Percentiles rank a stretch among this genome's conserved stretches.
phyloP scores from a whole-genome alignment of 1,140 invertebrate genomes.

The Drosophila ercepeae region DNA sequence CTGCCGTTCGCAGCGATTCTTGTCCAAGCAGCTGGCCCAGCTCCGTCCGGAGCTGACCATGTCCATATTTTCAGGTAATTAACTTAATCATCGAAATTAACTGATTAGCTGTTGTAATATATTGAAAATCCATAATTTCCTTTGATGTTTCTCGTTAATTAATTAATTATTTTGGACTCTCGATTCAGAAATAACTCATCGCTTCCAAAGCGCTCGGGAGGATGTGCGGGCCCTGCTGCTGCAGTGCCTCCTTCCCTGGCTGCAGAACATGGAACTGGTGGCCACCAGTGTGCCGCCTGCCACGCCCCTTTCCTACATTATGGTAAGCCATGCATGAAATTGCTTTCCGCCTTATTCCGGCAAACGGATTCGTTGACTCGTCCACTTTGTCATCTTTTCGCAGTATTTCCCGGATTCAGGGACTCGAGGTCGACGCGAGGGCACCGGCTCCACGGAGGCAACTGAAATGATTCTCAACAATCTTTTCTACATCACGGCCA shows the following conservation, averaged over 20 bases:
- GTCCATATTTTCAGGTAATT: conserved; percentile 98
- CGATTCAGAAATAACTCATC: conserved; percentile 95
- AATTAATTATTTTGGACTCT: no score
- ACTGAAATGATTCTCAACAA: conserved; percentile 99
- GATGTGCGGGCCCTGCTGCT: conserved; percentile 95
- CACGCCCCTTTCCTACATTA: conserved; percentile 92
- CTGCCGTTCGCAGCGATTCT: conserved; percentile 95
- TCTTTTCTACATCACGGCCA: conserved; percentile 98
- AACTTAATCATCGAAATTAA: no score
- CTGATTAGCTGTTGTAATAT: no score
- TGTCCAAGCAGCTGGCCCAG: conserved; percentile 95
- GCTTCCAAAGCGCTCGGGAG: conserved; percentile 97
- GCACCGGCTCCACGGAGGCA: conserved; percentile 98
- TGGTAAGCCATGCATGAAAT: conserved; percentile 85
- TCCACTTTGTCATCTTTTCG: conserved; percentile 18
- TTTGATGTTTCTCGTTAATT: no score
- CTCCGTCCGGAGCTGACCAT: conserved; percentile 98
- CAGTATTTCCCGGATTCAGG: conserved; percentile 91
- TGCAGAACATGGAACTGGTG: conserved; percentile 99
- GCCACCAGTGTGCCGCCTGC: conserved; percentile 96
- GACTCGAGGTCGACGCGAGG: conserved; percentile 90
- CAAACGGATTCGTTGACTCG: background rate
- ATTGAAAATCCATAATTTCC: no score
- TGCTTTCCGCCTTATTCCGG: conserved; percentile 8
- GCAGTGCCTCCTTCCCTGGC: conserved; percentile 97